Conservation (phyloP, 2,888 invertebrate species). For the Plutella xylostella region DNA sequence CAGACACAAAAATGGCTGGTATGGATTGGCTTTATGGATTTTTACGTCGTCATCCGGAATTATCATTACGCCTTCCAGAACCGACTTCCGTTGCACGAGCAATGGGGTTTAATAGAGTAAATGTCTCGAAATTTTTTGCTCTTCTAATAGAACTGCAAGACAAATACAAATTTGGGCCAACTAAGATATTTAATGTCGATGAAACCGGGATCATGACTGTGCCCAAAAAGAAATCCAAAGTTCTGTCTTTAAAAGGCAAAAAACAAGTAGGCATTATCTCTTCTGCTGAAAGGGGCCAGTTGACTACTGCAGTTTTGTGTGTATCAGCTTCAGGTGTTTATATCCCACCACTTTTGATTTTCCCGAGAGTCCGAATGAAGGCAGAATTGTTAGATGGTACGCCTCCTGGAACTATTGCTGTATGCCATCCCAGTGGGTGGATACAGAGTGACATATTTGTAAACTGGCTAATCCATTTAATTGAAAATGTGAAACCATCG, state of each 20-base stretch:
- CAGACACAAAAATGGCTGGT: too few species aligned
- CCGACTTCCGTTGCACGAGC: slow-evolving; percentile 11
- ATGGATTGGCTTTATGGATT: too few species aligned
- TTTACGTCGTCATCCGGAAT: too few species aligned
- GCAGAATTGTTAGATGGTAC: slow-evolving; percentile 23
- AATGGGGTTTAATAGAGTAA: slow-evolving; percentile 7
- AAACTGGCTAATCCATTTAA: slow-evolving; percentile 28
- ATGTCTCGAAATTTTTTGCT: slow-evolving; percentile 1
- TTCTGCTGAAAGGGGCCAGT: slow-evolving; percentile 13
- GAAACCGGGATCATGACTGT: slow-evolving; percentile 11
- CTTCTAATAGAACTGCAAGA: not conserved
- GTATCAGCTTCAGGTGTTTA: slow-evolving; percentile 11
- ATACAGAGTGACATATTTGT: slow-evolving; percentile 21
- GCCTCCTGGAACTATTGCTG: slow-evolving; percentile 24
- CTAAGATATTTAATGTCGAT: slow-evolving; percentile 6
- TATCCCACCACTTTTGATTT: slow-evolving; percentile 16
- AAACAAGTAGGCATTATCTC: slow-evolving; percentile 15
- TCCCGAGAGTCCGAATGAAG: slow-evolving; percentile 26
- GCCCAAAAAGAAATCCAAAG: slow-evolving; percentile 10
- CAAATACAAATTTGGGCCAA: not conserved
- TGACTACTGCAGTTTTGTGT: slow-evolving; percentile 14
- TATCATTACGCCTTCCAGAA: slow-evolving; percentile 6
- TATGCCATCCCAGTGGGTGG: slow-evolving; percentile 27
- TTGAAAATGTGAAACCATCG: slow-evolving; percentile 20
- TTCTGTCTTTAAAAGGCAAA: slow-evolving; percentile 12